A percentile compares a stretch with the other conserved stretches of the same genome.
phyloP scores from a whole-genome alignment of 2,797 vertebrate species.

The Pelochelys cantorii region DNA sequence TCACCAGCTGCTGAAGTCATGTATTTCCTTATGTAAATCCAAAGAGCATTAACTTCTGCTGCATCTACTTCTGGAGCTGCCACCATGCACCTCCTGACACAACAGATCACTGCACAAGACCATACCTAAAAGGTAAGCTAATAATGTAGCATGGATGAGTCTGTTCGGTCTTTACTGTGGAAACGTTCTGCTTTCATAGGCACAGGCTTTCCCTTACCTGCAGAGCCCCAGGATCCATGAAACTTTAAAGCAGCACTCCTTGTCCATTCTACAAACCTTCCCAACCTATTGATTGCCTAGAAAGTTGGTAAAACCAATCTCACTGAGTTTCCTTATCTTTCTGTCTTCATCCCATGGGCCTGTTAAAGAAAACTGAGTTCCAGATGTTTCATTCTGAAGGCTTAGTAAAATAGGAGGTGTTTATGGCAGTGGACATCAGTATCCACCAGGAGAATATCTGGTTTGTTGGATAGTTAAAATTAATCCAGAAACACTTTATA shows the following conservation, averaged over 20 bases:
- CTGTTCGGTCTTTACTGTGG: not conserved
- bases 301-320: not conserved
- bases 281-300: not conserved
- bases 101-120: not conserved
- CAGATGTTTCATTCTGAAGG: not conserved
- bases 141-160: not conserved
- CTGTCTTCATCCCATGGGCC: not conserved
- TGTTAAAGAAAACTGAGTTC: not conserved
- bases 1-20: not conserved
- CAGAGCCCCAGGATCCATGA: not conserved
- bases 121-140: not conserved
- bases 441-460: not conserved
- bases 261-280: not conserved
- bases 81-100: not conserved
- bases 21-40: not conserved
- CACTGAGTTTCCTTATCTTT: not conserved
- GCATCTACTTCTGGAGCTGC: not conserved
- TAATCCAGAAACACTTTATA: not conserved
- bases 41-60: not conserved
- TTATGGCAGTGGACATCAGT: fast-evolving
- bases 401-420: not conserved
- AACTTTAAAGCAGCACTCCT: not conserved
- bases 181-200: not conserved
- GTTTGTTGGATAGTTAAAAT: not conserved
- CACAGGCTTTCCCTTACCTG: not conserved